Evolutionary conservation across 2,797 vertebrate species (phyloP), one percentile per base, ranked within the genome.

Genomic region (Gouania willdenowi): DNA sequence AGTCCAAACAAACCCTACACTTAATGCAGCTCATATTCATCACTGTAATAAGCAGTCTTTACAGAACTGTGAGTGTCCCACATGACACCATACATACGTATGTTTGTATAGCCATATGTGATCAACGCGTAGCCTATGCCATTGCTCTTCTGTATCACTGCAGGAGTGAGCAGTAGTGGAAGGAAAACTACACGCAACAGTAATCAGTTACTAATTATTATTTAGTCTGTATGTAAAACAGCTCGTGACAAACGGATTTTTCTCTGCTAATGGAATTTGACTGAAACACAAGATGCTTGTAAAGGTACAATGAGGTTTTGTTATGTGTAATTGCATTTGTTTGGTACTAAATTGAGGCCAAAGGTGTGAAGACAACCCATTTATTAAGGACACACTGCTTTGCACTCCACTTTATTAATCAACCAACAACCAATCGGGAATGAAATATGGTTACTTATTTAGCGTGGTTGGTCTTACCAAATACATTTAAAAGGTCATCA

Each of bases 391-490:
- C 14, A 13, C 13, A 48, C 27, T 46, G 34, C 52, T 49, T 60
- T 26, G 28, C 28, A 38, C 47, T 57, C 10, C 33, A 33, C 30
- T 56, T 27, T 34, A 63, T 61, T 55, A 49, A 66, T 57, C 31
- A 58, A 58, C 26, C 40, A 15, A 41, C 29, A 70, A 42, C 62
- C 49, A 47, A 71, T 66, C 38, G 38, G 18, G 14, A 61, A 23
- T 56, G 2, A 56, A 66, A 64, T 68, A 40, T 37, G 58, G 54
- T 50, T 52, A 48, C 59, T 65, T 58, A 49, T 51, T 71, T 44
- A 67, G n/a, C n/a, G n/a, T n/a, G n/a, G n/a, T n/a, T n/a, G n/a
- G n/a, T n/a, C n/a, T n/a, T n/a, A n/a, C n/a, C n/a, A n/a, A n/a
- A n/a, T n/a, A n/a, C n/a, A n/a, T n/a, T n/a, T n/a, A n/a, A n/a